phyloP scores from a whole-genome alignment of 2,113 vertebrate genomes.

The Numida meleagris region DNA sequence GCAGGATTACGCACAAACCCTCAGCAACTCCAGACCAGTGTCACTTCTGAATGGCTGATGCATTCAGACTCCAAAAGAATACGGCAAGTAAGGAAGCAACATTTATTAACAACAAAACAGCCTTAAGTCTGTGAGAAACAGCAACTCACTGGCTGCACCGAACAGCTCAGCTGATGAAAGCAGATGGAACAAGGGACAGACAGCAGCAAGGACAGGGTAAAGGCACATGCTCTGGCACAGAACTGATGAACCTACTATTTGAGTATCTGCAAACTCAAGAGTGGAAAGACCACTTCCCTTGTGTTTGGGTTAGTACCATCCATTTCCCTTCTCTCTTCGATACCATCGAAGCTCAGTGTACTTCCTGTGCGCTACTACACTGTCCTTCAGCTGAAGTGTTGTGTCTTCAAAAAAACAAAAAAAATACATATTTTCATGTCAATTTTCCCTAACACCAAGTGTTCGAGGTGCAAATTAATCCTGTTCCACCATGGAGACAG shows the following conservation, averaged over 20 bases:
- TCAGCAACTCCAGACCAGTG: not conserved
- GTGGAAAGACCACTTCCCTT: slow-evolving; percentile 14
- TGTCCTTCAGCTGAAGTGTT: not conserved
- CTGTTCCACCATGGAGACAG: not conserved
- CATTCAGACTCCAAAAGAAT: not conserved
- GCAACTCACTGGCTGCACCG: not conserved
- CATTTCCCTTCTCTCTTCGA: not conserved
- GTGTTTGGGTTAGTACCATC: not conserved
- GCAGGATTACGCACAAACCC: not conserved
- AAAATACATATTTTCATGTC: not conserved
- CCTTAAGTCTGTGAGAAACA: not conserved
- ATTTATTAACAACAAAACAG: not conserved
- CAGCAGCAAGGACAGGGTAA: not conserved
- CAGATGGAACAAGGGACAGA: not conserved
- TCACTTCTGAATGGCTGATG: not conserved
- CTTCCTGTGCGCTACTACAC: not conserved
- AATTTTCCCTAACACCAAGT: not conserved
- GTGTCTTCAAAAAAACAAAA: not conserved
- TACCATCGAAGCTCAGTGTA: not conserved
- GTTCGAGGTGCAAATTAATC: not conserved
- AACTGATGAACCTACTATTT: not conserved
- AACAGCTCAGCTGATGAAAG: not conserved
- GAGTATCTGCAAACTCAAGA: not conserved
- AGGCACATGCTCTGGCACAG: not conserved
- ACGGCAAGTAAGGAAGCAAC: not conserved